Evolutionary conservation across 1,140 invertebrate genomes (phyloP), one percentile per base, ranked within the genome.

Genomic region (Drosophila pandora): DNA sequence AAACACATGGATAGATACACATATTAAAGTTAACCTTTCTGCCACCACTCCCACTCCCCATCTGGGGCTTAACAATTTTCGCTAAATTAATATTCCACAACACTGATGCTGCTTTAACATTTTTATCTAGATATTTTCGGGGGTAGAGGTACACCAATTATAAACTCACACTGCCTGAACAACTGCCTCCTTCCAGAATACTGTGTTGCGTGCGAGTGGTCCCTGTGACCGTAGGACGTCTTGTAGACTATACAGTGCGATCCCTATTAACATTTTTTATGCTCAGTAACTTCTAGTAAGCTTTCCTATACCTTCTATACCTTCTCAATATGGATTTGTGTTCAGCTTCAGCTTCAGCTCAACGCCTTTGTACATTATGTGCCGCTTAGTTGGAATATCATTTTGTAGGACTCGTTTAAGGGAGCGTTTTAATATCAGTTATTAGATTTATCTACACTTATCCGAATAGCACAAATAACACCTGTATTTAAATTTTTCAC

Each of bases 401-500:
- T 10, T 39, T 60, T 79, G 47, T 41, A 45, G 34, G 74, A 68
- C 30, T 52, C 63, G 65, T 63, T 58, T 54, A 79, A 62, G 56
- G 49, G 62, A 69, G 76, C 64, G 43, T 63, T 64, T 48, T 28
- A 56, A 3, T 68, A 62, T 57, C 39, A 55, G 49, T 74, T 65
- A 65, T 60, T 32, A 59, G 63, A 57, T 70, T 81, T 80, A 80
- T 77, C 67, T 90, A 84, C 77, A 22, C 76, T 73, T 69, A 37
- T 64, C 79, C 79, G 79, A 87, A 71, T 87, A 90, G 87, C 87
- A 90, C 85, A 82, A 73, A 74, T 90, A 72, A 88, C 81, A 90
- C 85, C 85, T 90, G 85, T 87, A 90, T 88, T 82, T 59, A 85
- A 85, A 82, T 88, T 56, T 87, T 87, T 87, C 82, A 87, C 82